phyloP scores from a whole-genome alignment of 2,113 vertebrate genomes.

The Galbula dea region DNA sequence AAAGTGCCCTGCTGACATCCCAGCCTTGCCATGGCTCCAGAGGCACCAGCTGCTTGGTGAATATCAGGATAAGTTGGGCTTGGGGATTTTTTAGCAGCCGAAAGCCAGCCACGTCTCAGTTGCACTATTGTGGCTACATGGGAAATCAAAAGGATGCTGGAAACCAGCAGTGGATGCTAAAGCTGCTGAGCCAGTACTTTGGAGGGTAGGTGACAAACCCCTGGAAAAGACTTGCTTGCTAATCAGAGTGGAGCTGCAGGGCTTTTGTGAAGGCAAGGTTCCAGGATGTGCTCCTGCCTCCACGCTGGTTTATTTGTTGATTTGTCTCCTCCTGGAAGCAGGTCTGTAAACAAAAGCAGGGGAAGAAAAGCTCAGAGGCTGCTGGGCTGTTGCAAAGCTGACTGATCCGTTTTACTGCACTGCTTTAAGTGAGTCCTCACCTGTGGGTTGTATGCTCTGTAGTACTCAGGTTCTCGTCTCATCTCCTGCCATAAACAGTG shows the following conservation, averaged over 20 bases:
- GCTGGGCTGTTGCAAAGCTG: neutral
- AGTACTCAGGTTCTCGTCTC: neutral
- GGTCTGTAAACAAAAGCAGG: neutral
- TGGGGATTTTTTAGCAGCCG: neutral
- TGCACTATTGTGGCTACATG: neutral
- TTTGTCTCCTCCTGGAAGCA: neutral
- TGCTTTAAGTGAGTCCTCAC: neutral
- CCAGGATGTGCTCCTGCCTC: neutral
- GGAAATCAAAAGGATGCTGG: neutral
- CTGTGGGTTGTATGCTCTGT: neutral
- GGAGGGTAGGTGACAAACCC: neutral
- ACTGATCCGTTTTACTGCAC: neutral
- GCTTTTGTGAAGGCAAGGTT: neutral
- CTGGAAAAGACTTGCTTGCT: neutral
- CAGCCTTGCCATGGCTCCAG: neutral
- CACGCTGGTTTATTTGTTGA: neutral
- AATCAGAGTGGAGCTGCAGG: neutral
- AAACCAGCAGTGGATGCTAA: neutral
- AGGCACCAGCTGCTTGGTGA: neutral
- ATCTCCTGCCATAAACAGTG: neutral
- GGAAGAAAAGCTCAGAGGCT: neutral
- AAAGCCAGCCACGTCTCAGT: too few species aligned
- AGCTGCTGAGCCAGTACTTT: neutral
- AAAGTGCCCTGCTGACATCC: neutral
- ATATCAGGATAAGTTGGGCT: fast-evolving